A percentile compares a stretch with the other conserved stretches of the same genome.
These are phyloP conservation scores for Ptyas mucosa DNA, from an alignment of 2,113 vertebrate species.

Conservation along the genomic window DNA sequence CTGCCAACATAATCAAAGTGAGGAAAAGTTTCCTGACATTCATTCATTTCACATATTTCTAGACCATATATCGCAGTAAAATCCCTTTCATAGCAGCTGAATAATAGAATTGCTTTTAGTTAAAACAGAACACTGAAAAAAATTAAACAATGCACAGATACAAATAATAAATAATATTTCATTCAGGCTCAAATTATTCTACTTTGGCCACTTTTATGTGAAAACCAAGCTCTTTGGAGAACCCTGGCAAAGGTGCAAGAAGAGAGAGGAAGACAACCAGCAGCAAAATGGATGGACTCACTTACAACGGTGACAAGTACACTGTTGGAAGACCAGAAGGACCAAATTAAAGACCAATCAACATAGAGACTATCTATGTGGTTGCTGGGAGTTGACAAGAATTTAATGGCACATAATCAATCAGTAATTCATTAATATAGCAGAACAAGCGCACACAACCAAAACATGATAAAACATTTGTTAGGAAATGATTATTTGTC, in stretches of 20 bases:
- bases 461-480: neutral
- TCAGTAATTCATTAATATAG: neutral
- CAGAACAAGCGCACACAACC: neutral
- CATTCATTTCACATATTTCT: conserved; percentile 17
- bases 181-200: neutral
- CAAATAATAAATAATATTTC: neutral
- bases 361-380: neutral
- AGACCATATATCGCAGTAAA: neutral
- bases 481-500: too few species aligned
- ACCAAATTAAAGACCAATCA: neutral
- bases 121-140: neutral
- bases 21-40: conserved; percentile 38
- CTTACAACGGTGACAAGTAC: neutral
- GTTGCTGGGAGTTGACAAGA: neutral
- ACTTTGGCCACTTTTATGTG: neutral
- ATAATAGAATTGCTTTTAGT: neutral
- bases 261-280: neutral
- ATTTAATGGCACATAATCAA: neutral
- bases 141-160: neutral
- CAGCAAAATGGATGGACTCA: neutral
- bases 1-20: conserved; percentile 22
- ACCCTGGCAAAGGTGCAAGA: neutral
- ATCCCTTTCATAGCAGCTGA: neutral
- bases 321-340: neutral
- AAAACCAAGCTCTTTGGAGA: neutral